A percentile compares a stretch with the other conserved stretches of the same genome.
Conservation (phyloP, 1,140 invertebrate genomes). For the Homalodisca vitripennis region DNA sequence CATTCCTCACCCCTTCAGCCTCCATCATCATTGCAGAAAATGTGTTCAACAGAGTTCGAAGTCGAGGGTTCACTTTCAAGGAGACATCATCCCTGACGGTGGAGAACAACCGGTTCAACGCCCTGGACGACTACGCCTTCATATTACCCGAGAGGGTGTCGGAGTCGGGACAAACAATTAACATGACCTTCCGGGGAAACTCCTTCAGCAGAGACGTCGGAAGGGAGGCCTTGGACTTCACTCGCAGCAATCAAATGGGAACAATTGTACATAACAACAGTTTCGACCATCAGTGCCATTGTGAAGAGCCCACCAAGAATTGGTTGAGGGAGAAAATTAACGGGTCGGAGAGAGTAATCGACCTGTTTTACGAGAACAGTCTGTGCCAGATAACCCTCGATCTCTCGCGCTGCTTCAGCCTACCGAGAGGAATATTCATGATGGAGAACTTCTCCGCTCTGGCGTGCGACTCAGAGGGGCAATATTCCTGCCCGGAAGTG, state of each 20-base stretch:
- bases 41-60: slow-evolving; percentile 56
- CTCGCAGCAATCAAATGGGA: background rate
- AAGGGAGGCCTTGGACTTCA: slow-evolving; percentile 2
- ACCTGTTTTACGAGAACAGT: slow-evolving; percentile 56
- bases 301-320: slow-evolving; percentile 54
- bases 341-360: slow-evolving; percentile 39
- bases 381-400: slow-evolving; percentile 60
- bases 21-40: slow-evolving; percentile 60
- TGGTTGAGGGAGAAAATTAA: slow-evolving; percentile 44
- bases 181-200: background rate
- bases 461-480: slow-evolving; percentile 54
- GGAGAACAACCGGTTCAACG: slow-evolving; percentile 61
- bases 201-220: background rate
- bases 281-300: slow-evolving; percentile 60
- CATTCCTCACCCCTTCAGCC: slow-evolving; percentile 61
- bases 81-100: slow-evolving; percentile 63
- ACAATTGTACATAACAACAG: slow-evolving; percentile 53
- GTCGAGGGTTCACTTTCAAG: slow-evolving; percentile 56
- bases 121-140: slow-evolving; percentile 45
- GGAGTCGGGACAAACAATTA: background rate
- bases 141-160: background rate
- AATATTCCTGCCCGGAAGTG: slow-evolving; percentile 29
- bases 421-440: slow-evolving; percentile 59
- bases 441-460: slow-evolving; percentile 61
- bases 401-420: slow-evolving; percentile 61